Evolutionary conservation across 1,140 invertebrate species (phyloP), one percentile per base, ranked within the genome.

Genomic region (Pygmarrhopalites habei): DNA sequence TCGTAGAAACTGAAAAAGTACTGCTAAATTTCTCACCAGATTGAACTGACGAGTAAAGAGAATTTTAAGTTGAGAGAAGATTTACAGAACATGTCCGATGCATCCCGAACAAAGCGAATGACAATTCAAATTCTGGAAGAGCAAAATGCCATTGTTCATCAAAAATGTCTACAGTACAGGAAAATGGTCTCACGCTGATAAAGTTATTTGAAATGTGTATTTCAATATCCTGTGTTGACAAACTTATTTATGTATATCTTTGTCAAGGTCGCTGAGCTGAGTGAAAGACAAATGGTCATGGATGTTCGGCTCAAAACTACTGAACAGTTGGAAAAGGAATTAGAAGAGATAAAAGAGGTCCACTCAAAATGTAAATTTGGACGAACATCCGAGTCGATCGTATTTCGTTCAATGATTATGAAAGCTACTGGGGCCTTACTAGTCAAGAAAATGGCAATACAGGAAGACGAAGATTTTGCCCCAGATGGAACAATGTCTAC

Each of bases 71-170:
- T 71, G 15, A 58, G 69, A 5, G 52, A 65, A 23, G 47, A 58
- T 25, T 4, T 71, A 1, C 61, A 66, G 7, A 35, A 41, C 0
- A 28, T 60, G 2, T 30, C 43, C 2, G 21, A 39, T 0, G 2
- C 32, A 17, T 21, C 63, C 14, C 60, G 64, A 28, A 47, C 64
- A 60, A 60, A 47, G 25, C 47, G 64, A 23, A 58, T 65, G 57
- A 66, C 63, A 2, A 60, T 68, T 1, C 57, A 68, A 60, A 57
- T 65, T 19, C 5, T 67, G n/a, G 64, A 71, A 43, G 64, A 68
- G 44, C 57, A 68, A 58, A 71, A 68, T 46, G 21, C 26, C 7
- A 25, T 51, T 19, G 58, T 61, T 43, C 64, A 65, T 35, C 41
- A 41, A 56, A 71, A 66, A 46, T 71, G 57, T 35, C 21, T 57